Conservation (phyloP, 2,797 vertebrate genomes). For the Thripadectes ignobilis region DNA sequence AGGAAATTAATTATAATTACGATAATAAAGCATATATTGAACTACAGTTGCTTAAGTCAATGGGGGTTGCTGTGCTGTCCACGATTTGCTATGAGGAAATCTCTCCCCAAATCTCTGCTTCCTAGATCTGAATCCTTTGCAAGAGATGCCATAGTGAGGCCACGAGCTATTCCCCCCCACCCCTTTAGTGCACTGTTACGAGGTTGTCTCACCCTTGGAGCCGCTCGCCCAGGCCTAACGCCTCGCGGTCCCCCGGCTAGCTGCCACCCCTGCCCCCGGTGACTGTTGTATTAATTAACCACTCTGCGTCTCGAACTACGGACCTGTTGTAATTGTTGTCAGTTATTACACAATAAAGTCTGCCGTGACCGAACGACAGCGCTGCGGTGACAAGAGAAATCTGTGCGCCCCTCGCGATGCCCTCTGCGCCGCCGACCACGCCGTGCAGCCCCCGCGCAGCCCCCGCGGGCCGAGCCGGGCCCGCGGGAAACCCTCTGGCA, state of each 20-base stretch:
- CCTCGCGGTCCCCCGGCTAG: not conserved
- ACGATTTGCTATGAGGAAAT: conserved; percentile 5
- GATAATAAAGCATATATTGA: conserved; percentile 33
- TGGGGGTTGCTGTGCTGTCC: not conserved
- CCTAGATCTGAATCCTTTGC: conserved; percentile 6
- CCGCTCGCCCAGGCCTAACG: conserved; percentile 8
- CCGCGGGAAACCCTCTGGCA: not conserved
- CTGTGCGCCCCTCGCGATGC: conserved; percentile 42
- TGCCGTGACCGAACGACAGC: conserved; percentile 62
- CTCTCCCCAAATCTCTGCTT: conserved; percentile 22
- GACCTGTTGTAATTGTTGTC: conserved; percentile 74
- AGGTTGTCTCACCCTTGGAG: not conserved
- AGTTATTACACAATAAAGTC: conserved; percentile 75
- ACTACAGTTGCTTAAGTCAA: conserved; percentile 22
- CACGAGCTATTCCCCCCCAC: not conserved
- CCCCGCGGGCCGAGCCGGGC: not conserved
- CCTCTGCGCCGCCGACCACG: not conserved
- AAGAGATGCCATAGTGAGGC: not conserved
- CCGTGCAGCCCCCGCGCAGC: not conserved
- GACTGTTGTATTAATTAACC: conserved; percentile 21
- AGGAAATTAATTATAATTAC: conserved; percentile 24
- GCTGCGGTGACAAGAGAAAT: conserved; percentile 33
- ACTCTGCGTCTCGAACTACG: conserved; percentile 5
- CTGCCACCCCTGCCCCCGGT: not conserved
- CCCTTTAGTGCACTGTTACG: not conserved